A percentile compares a stretch with the other conserved stretches of the same genome.
These are phyloP conservation scores for Philopedon plagiatum DNA, from an alignment of 2,888 invertebrate species.

Conservation along the genomic window DNA sequence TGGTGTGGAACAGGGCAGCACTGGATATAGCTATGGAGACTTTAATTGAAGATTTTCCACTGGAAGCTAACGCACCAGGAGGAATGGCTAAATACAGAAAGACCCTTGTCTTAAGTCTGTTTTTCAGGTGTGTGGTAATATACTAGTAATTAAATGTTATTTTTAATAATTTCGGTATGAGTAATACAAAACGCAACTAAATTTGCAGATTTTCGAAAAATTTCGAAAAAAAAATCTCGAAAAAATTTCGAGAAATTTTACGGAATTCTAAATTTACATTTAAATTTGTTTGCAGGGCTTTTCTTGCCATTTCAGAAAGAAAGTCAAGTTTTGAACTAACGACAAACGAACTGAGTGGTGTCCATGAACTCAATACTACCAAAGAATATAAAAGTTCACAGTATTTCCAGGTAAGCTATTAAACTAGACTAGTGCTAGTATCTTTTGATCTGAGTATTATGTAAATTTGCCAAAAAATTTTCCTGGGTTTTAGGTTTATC, in stretches of 20 bases:
- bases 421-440: too few relatives aligned
- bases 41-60: conserved; percentile 81
- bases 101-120: conserved; percentile 78
- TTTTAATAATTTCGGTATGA: too few relatives aligned
- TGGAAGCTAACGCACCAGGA: conserved; percentile 79
- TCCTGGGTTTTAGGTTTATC: conserved; percentile 9
- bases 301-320: conserved; percentile 68
- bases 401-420: conserved; percentile 71
- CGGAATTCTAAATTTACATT: neutral
- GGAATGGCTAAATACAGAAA: conserved; percentile 78
- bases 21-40: conserved; percentile 73
- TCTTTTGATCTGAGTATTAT: too few relatives aligned
- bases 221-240: neutral
- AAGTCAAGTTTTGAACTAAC: conserved; percentile 5
- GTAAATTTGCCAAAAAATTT: too few relatives aligned
- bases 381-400: conserved; percentile 77
- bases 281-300: conserved; percentile 66
- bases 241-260: too few relatives aligned
- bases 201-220: too few relatives aligned
- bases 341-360: conserved; percentile 8
- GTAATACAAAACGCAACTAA: too few relatives aligned
- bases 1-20: conserved; percentile 58
- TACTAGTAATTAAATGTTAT: too few relatives aligned
- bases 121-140: too few relatives aligned
- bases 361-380: neutral